Base-by-base conservation (phyloP, 2,113 vertebrate genomes). In the Neopipo cinnamomea region DNA sequence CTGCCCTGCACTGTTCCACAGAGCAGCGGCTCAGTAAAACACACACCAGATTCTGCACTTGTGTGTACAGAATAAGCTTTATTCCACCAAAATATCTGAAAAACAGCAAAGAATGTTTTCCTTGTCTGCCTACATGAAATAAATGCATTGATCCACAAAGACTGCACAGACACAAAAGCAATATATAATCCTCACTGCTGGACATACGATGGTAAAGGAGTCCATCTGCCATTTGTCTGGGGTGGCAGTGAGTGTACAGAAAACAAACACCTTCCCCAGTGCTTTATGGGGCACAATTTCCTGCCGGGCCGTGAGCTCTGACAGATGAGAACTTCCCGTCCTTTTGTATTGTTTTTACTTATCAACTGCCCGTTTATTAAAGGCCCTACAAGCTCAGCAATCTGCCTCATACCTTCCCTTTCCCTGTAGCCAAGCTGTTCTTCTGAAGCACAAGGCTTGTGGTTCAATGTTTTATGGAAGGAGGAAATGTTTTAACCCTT, bases 361-460 rank as follows among this genome's bases (percentile, higher is more conserved):
- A 98, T 97, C 97, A 97, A 97, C 93, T 85, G 77, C 53, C 84
- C 85, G 86, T 96, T 98, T 98, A 98, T 97, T 98, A 98, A 97
- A 97, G 79, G 82, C 76, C 71, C 94, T 75, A 77, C 33, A 91
- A 96, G 75, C 91, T 91, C 86, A 90, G 95, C 74, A 94, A 95
- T 94, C 97, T 96, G 73, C 86, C 86, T 91, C 50, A 39, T 7
- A 41, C 76, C 42, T 88, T 92, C 93, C 91, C 84, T 67, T 90
- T 96, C 85, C 79, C 66, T 63, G 62, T 52, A 95, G 85, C 62
- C 88, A 91, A 66, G 72, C 80, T 79, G 95, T 94, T 97, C 95
- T 96, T 96, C 93, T 31, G 88, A 91, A 66, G 91, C 93, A 94
- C 92, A 96, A 97, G 93, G 92, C 91, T 89, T 85, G 39, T 0